Conservation (phyloP, 1,140 invertebrate species). For the Phocides pigmalion region DNA sequence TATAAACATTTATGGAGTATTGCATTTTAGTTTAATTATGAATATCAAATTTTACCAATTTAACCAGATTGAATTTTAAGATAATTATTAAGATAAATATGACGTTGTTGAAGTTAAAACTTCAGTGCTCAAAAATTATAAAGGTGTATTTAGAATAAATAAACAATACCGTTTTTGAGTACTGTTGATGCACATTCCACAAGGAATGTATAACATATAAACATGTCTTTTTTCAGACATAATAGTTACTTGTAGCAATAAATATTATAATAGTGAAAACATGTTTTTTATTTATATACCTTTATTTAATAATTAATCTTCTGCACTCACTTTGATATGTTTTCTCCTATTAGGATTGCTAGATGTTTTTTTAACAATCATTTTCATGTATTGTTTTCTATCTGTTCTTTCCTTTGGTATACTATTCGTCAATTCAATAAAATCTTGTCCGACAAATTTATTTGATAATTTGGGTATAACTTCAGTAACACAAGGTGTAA, state of each 20-base stretch:
- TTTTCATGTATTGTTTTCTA: slow-evolving; percentile 59
- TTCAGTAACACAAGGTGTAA: slow-evolving; percentile 48
- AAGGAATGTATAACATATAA: slow-evolving; percentile 58
- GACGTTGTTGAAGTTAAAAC: slow-evolving; percentile 48
- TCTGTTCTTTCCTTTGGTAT: slow-evolving; percentile 33
- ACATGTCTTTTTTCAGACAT: slow-evolving; percentile 73
- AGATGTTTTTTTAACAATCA: slow-evolving; percentile 66
- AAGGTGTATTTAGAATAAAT: slow-evolving; percentile 37
- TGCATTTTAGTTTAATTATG: slow-evolving; percentile 52
- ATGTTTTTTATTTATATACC: slow-evolving; percentile 40
- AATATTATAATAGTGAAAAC: slow-evolving; percentile 47
- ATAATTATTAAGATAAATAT: slow-evolving; percentile 26
- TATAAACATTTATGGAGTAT: slow-evolving; percentile 57
- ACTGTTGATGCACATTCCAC: slow-evolving; percentile 48
- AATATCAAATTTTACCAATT: slow-evolving; percentile 53
- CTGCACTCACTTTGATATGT: slow-evolving; percentile 40
- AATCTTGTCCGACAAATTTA: slow-evolving; percentile 63
- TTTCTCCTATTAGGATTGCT: slow-evolving; percentile 66
- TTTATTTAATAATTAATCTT: slow-evolving; percentile 15
- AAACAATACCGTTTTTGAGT: slow-evolving; percentile 51
- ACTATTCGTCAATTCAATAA: slow-evolving; percentile 54
- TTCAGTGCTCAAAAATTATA: slow-evolving; percentile 45
- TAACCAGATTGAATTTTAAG: slow-evolving; percentile 31
- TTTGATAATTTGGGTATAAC: slow-evolving; percentile 31
- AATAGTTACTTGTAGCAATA: slow-evolving; percentile 64